These are phyloP conservation scores for Lysandra coridon DNA, from an alignment of 2,888 invertebrate genomes.

Conservation along the genomic window DNA sequence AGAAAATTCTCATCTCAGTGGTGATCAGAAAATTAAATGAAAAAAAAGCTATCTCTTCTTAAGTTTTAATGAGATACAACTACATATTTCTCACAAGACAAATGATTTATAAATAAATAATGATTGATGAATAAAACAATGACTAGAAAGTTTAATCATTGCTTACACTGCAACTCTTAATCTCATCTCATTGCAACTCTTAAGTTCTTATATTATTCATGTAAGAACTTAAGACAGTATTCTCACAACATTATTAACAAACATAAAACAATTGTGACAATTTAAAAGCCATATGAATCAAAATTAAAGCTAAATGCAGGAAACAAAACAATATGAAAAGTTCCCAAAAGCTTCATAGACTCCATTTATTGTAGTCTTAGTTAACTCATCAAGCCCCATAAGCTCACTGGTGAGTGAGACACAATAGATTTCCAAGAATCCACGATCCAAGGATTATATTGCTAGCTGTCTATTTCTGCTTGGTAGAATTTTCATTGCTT, in stretches of 20 bases:
- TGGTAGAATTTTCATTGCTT: not conserved
- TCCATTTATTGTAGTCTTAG: not conserved
- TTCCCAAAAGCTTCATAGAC: not conserved
- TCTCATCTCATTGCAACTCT: too few relatives aligned
- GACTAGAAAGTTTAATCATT: conserved; percentile 21
- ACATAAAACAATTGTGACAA: not conserved
- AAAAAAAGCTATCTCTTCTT: not conserved
- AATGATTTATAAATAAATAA: conserved; percentile 22
- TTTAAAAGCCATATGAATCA: not conserved
- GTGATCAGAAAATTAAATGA: not conserved
- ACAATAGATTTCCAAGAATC: too few relatives aligned
- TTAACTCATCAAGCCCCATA: too few relatives aligned
- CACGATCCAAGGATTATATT: too few relatives aligned
- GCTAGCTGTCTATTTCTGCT: not conserved
- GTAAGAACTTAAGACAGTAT: not conserved
- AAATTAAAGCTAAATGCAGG: not conserved
- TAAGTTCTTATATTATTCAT: too few relatives aligned
- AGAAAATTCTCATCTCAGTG: too few relatives aligned
- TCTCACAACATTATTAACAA: not conserved
- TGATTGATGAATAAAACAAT: conserved; percentile 27
- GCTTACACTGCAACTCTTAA: too few relatives aligned
- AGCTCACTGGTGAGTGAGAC: too few relatives aligned
- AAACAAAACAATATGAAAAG: not conserved
- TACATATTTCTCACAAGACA: conserved; percentile 21
- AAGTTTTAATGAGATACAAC: conserved; percentile 24